Evolutionary conservation across 2,888 invertebrate species (phyloP).

Genomic region (Aleiodes testaceus): DNA sequence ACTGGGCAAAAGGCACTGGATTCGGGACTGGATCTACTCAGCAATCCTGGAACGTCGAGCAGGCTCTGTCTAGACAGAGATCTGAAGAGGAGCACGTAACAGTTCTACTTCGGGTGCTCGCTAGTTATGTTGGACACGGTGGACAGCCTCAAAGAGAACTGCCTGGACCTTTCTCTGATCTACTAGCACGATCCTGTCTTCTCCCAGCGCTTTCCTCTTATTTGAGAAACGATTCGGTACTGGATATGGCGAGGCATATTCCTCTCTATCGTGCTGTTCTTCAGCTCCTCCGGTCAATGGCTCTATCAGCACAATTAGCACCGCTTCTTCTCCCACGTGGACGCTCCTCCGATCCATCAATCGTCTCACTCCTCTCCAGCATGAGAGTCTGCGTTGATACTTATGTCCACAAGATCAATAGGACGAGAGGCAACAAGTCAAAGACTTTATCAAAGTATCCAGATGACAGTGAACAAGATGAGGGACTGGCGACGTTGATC

Average conservation of each 20-base stretch:
- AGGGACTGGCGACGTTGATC: constrained; percentile 90
- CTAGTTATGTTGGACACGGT: constrained; percentile 90
- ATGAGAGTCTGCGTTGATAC: constrained; percentile 95
- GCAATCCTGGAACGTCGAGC: constrained; percentile 97
- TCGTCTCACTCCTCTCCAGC: constrained; percentile 85
- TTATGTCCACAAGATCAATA: constrained; percentile 87
- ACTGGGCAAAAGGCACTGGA: constrained; percentile 98
- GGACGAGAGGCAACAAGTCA: constrained; percentile 65
- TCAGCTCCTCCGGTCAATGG: constrained; percentile 85
- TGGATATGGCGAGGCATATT: constrained; percentile 98
- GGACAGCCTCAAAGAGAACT: constrained; percentile 75
- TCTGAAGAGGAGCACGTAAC: constrained; percentile 97
- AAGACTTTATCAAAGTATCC: constrained; percentile 65
- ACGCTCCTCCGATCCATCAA: constrained; percentile 76
- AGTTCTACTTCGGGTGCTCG: constrained; percentile 85
- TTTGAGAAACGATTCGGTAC: constrained; percentile 93
- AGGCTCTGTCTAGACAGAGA: constrained; percentile 89
- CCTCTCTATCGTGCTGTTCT: constrained; percentile 92
- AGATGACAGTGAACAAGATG: constrained; percentile 88
- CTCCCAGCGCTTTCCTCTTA: constrained; percentile 92
- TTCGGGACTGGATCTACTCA: constrained; percentile 97
- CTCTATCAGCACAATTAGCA: constrained; percentile 77
- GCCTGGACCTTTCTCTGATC: constrained; percentile 83
- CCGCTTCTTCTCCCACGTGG: constrained; percentile 79
- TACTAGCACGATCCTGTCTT: constrained; percentile 87